Percentiles rank a stretch among this genome's conserved stretches.
Conservation (phyloP, 2,113 vertebrate genomes). For the Sinocyclocheilus grahami region DNA sequence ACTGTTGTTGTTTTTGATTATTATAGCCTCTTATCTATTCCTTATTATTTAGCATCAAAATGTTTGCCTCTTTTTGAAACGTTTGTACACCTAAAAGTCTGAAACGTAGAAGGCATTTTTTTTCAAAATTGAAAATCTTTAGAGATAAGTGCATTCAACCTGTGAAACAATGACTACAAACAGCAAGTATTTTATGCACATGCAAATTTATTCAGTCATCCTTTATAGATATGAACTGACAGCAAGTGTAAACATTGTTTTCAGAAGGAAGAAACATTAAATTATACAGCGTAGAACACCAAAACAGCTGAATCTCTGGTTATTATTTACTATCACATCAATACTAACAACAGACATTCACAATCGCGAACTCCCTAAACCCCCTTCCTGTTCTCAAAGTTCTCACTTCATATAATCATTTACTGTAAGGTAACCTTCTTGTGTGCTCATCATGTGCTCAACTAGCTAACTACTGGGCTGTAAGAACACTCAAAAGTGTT, state of each 20-base stretch:
- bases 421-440: background rate
- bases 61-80: background rate
- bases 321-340: slow-evolving; percentile 46
- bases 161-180: background rate
- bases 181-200: slow-evolving; percentile 68
- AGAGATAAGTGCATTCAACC: background rate
- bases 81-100: background rate
- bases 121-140: background rate
- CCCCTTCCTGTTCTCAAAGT: slow-evolving; percentile 9
- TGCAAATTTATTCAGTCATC: slow-evolving; percentile 73
- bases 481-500: background rate
- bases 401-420: background rate
- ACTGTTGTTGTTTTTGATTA: background rate
- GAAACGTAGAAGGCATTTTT: background rate
- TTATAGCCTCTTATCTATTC: background rate
- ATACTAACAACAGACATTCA: slow-evolving; percentile 51
- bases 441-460: background rate
- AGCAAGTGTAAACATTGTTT: slow-evolving; percentile 61
- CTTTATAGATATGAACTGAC: slow-evolving; percentile 37
- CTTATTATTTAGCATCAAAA: background rate
- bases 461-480: background rate
- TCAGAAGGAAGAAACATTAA: slow-evolving; percentile 33
- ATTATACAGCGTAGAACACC: slow-evolving; percentile 55
- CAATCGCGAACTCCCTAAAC: slow-evolving; percentile 33
- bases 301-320: slow-evolving; percentile 30